Conservation (phyloP, 2,888 invertebrate species). For the Tetragnatha montana region DNA sequence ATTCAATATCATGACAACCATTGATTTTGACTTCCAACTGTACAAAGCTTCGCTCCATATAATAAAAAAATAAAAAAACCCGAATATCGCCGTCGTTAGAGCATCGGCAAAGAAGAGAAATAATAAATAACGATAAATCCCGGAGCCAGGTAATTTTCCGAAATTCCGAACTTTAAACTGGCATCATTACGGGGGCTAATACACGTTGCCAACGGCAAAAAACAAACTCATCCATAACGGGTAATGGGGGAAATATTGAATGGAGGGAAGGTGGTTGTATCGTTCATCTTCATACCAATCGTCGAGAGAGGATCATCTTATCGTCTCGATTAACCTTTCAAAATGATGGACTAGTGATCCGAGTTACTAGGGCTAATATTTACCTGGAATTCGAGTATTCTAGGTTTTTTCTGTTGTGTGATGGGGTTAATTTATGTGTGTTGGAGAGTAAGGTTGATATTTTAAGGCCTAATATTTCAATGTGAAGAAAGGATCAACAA, state of each 20-base stretch:
- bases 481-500: too few relatives aligned
- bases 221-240: neutral
- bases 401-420: too few relatives aligned
- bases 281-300: constrained; percentile 33
- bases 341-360: constrained; percentile 15
- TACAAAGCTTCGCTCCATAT: too few relatives aligned
- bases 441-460: too few relatives aligned
- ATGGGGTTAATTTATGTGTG: too few relatives aligned
- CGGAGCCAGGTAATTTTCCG: neutral
- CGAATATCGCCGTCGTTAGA: too few relatives aligned
- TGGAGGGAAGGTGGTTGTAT: neutral
- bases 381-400: neutral
- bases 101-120: neutral
- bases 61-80: too few relatives aligned
- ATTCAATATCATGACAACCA: too few relatives aligned
- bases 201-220: neutral
- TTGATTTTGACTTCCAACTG: too few relatives aligned
- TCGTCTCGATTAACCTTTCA: constrained; percentile 38
- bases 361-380: neutral
- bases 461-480: too few relatives aligned
- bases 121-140: neutral
- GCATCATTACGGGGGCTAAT: neutral
- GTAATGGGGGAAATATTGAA: neutral
- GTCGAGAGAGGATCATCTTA: constrained; percentile 25
- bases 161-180: neutral